Conservation (phyloP, 2,113 vertebrate genomes). For the Chrysochloris asiatica region DNA sequence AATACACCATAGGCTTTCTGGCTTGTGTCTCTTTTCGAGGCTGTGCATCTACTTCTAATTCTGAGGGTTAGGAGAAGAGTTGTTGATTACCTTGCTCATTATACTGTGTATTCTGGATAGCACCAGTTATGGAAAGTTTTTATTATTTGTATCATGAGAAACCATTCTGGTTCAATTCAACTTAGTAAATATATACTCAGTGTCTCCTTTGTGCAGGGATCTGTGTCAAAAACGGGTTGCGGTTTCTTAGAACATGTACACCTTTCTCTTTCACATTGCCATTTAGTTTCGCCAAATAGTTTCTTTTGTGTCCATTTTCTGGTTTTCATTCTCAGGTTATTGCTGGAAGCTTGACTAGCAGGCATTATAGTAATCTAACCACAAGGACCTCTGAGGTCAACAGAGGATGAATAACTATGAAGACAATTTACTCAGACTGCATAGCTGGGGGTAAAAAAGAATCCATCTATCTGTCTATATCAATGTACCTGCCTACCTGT, state of each 20-base stretch:
- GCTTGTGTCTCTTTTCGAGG: background rate
- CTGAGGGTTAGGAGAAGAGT: background rate
- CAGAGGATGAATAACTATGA: background rate
- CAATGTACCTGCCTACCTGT: background rate
- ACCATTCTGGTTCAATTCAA: background rate
- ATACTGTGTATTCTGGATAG: background rate
- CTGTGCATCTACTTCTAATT: background rate
- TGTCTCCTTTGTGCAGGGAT: constrained; percentile 18
- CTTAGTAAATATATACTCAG: background rate
- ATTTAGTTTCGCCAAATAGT: constrained; percentile 2
- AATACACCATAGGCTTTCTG: background rate
- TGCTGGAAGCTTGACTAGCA: background rate
- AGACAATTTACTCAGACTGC: background rate
- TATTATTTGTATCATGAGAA: constrained; percentile 46
- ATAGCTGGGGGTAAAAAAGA: background rate
- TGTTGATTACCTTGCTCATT: background rate
- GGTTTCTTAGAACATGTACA: background rate
- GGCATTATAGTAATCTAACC: background rate
- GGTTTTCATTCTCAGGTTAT: constrained; percentile 33
- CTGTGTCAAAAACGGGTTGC: background rate
- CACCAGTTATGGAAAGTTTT: constrained; percentile 19
- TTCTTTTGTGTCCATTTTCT: constrained; percentile 28
- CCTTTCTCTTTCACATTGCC: background rate
- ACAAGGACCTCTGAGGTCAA: constrained; percentile 6
- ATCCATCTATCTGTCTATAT: background rate